Conservation (phyloP, 2,113 vertebrate species). For the Diphyllodes magnificus region DNA sequence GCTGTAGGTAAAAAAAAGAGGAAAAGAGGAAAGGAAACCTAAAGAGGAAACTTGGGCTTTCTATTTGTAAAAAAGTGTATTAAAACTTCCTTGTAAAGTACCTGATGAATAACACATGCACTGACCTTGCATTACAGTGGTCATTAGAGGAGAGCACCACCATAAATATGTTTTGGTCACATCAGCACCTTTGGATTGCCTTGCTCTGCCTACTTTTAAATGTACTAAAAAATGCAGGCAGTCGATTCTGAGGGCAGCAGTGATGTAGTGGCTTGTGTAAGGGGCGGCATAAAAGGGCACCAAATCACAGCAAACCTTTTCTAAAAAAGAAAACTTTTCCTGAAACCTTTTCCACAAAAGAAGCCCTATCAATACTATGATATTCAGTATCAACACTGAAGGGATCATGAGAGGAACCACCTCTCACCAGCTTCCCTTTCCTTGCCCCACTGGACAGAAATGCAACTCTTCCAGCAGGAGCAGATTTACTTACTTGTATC, state of each 20-base stretch:
- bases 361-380: rapidly evolving
- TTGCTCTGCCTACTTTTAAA: background rate
- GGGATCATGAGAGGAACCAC: background rate
- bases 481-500: background rate
- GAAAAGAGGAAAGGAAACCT: background rate
- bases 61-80: background rate
- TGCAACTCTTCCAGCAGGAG: background rate
- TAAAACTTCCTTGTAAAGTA: background rate
- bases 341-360: background rate
- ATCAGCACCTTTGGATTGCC: background rate
- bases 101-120: background rate
- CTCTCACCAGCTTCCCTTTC: background rate
- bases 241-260: background rate
- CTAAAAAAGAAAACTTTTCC: background rate
- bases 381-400: background rate
- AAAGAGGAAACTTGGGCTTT: background rate
- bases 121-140: background rate
- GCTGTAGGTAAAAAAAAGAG: background rate
- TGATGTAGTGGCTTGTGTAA: background rate
- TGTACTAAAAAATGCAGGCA: background rate
- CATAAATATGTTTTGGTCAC: background rate
- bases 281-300: background rate
- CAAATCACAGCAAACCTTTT: background rate
- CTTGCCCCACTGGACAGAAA: background rate
- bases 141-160: background rate